A percentile compares a stretch with the other conserved stretches of the same genome.
Evolutionary conservation across 2,113 vertebrate genomes (phyloP).

Genomic region (Brachirus orientalis): DNA sequence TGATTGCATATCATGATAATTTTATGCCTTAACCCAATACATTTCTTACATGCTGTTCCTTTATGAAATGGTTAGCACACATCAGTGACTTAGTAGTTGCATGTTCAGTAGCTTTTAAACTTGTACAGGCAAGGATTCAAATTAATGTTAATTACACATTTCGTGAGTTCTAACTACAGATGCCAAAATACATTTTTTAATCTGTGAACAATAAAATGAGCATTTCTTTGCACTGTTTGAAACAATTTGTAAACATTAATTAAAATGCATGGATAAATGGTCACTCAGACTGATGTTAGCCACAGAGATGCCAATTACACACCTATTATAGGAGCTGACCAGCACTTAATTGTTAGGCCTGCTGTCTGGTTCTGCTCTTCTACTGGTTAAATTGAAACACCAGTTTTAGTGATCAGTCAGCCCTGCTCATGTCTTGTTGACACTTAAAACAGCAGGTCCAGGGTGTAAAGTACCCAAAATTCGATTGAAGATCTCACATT

Average conservation of each 20-base stretch:
- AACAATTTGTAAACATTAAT: background rate
- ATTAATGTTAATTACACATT: too few species aligned
- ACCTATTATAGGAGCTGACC: background rate
- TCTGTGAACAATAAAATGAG: background rate
- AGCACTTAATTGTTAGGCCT: background rate
- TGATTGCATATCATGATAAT: too few species aligned
- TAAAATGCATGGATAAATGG: background rate
- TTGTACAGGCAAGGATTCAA: too few species aligned
- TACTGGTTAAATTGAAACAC: conserved; percentile 18
- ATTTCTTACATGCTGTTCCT: too few species aligned
- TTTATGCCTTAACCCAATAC: too few species aligned
- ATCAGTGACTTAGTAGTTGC: too few species aligned
- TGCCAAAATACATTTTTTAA: too few species aligned
- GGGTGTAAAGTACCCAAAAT: background rate
- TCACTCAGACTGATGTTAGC: background rate
- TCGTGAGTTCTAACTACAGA: too few species aligned
- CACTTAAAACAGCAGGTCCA: conserved; percentile 24
- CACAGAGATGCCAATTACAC: background rate
- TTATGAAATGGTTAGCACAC: too few species aligned
- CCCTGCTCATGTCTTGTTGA: conserved; percentile 19
- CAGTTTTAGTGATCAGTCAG: conserved; percentile 22
- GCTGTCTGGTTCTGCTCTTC: background rate
- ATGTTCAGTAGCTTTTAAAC: too few species aligned
- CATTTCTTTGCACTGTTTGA: conserved; percentile 8
- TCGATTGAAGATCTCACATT: conserved; percentile 7